A percentile compares a stretch with the other conserved stretches of the same genome.
These are phyloP conservation scores for Microtus pennsylvanicus DNA, from an alignment of 2,113 vertebrate species.

Conservation along the genomic window DNA sequence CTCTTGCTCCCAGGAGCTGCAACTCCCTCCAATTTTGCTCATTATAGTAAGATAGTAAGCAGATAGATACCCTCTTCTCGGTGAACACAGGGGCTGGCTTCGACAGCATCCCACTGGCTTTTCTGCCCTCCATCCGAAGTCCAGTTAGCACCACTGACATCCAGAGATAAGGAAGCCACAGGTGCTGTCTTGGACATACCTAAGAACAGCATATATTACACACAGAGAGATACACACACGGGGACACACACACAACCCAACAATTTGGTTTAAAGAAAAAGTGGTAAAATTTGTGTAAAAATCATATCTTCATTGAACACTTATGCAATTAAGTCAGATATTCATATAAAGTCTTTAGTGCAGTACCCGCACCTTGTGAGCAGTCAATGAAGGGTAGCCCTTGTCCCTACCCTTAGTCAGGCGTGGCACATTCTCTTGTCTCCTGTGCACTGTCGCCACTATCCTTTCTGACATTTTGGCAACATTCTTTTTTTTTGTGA, in stretches of 20 bases:
- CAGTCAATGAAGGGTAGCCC: background rate
- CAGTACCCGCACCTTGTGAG: background rate
- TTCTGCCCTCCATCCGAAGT: background rate
- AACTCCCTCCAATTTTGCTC: background rate
- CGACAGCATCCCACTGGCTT: background rate
- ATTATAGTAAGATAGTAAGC: background rate
- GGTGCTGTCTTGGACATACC: background rate
- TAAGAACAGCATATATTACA: background rate
- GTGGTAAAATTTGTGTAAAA: background rate
- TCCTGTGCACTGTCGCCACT: conserved; percentile 1
- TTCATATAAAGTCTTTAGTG: background rate
- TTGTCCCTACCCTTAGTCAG: background rate
- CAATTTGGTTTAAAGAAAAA: background rate
- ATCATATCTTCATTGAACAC: conserved; percentile 32
- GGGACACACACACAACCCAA: background rate
- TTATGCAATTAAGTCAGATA: background rate
- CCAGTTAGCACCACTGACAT: background rate
- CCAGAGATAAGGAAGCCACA: background rate
- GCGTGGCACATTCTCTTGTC: background rate
- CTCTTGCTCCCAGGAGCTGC: background rate
- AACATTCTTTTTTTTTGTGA: conserved; percentile 32
- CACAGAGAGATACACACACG: background rate
- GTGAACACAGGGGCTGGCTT: background rate
- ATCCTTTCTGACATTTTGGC: conserved; percentile 48
- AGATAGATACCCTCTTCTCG: background rate